Percentiles rank a stretch among this genome's conserved stretches.
phyloP scores from a whole-genome alignment of 1,140 invertebrate genomes.

The Drosophila ironensis region DNA sequence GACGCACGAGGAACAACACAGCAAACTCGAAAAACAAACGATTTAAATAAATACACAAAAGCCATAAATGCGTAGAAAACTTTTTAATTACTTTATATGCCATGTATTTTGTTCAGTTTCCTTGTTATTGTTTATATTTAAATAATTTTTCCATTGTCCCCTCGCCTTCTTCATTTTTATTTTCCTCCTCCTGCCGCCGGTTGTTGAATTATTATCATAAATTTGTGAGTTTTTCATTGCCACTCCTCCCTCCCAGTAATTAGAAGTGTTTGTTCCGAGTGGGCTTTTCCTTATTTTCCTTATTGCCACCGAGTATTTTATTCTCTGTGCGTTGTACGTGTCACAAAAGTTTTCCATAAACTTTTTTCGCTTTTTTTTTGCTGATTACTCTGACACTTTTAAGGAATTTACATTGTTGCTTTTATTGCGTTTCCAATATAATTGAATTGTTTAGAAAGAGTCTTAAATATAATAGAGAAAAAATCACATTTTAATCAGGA shows the following conservation, averaged over 20 bases:
- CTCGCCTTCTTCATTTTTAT: neutral
- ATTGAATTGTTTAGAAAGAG: slow-evolving; percentile 71
- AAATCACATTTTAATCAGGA: no score
- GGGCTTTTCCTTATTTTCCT: slow-evolving; percentile 39
- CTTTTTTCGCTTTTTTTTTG: slow-evolving; percentile 52
- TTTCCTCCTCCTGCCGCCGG: slow-evolving; percentile 11
- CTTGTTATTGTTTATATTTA: slow-evolving; percentile 63
- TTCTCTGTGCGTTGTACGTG: slow-evolving; percentile 58
- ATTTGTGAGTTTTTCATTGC: slow-evolving; percentile 46
- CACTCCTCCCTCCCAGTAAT: slow-evolving; percentile 50
- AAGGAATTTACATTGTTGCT: slow-evolving; percentile 39
- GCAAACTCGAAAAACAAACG: slow-evolving; percentile 4
- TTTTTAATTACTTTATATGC: slow-evolving; percentile 78
- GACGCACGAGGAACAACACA: neutral
- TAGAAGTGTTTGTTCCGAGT: slow-evolving; percentile 59
- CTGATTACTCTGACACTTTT: slow-evolving; percentile 78
- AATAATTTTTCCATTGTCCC: slow-evolving; percentile 52
- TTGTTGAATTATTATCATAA: slow-evolving; percentile 71
- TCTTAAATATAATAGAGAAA: no score
- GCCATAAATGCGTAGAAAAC: slow-evolving; percentile 70
- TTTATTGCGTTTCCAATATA: slow-evolving; percentile 40
- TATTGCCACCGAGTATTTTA: slow-evolving; percentile 14
- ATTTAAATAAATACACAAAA: slow-evolving; percentile 45
- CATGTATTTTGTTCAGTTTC: slow-evolving; percentile 35
- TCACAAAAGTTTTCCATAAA: slow-evolving; percentile 59